Base-by-base conservation (phyloP, 1,140 invertebrate genomes). In the Prorops nasuta region DNA sequence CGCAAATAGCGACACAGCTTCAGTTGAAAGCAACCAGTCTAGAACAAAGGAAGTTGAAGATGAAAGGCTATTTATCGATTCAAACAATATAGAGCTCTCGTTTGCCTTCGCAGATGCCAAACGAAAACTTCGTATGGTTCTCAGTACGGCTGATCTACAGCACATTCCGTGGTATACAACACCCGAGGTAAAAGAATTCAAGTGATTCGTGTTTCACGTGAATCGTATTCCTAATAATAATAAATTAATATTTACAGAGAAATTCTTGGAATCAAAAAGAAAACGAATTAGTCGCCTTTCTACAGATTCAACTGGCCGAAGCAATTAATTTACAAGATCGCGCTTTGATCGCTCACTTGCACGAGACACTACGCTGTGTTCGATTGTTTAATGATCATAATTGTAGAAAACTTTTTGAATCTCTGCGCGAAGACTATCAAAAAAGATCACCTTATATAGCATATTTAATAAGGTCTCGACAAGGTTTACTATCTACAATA, bases 41-140 rank as follows among this genome's bases (percentile, higher is more conserved):
- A 60, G 72, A 55, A 60, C 67, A 6, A 76, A 77, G 44, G 73
- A 75, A 63, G 46, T 63, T 40, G 72, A 80, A 51, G 77, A 83
- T 40, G 83, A 84, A 24, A 71, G 79, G 19, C 78, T 81, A 12
- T 71, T 79, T 19, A 84, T 85, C 49, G 86, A 88, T 70, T 79
- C 81, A 1, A 77, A 77, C 35, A 86, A 85, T 54, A 64, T 87
- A 1, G 85, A 87, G 55, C 60, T 68, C 6, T 81, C 80, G 2
- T 86, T 79, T 41, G 81, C 85, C 17, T 95, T 96, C 67, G 77
- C 83, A 41, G 91, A 93, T 76, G 91, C 95, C 22, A 97, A 98
- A 74, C 85, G 91, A 52, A 97, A 98, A 71, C 79, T 99, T 28
- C 82, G 96, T 32, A 83, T 92, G 49, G 95, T 98, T 20, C 80